phyloP scores from a whole-genome alignment of 2,797 vertebrate species.

The Loris lydekkerianus region DNA sequence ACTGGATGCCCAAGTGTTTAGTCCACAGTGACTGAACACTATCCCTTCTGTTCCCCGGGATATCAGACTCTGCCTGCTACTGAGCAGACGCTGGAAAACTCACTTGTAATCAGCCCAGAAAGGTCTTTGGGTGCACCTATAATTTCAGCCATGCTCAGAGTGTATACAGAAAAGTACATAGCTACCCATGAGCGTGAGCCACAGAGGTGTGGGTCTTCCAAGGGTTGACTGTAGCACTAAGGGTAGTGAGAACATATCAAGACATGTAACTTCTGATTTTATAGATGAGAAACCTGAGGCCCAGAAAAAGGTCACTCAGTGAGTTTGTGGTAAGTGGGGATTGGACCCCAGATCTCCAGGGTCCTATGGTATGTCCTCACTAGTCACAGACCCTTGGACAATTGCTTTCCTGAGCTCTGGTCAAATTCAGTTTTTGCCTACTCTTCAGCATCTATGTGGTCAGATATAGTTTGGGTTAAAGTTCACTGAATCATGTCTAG shows the following conservation, averaged over 20 bases:
- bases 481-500: neutral
- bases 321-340: neutral
- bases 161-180: neutral
- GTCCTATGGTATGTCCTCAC: neutral
- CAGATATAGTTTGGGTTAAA: constrained; percentile 3
- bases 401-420: neutral
- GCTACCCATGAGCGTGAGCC: neutral
- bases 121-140: neutral
- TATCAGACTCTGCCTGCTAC: neutral
- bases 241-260: neutral
- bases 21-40: neutral
- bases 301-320: neutral
- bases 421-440: neutral
- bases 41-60: neutral
- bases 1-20: neutral
- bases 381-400: neutral
- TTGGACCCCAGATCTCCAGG: neutral
- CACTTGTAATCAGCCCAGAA: neutral
- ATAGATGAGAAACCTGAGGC: neutral
- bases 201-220: neutral
- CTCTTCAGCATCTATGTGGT: neutral
- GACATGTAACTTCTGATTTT: neutral
- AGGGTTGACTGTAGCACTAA: accelerated
- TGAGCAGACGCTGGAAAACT: neutral
- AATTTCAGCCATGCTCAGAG: neutral